phyloP scores from a whole-genome alignment of 2,888 invertebrate genomes.

The Agriopis leucophaearia region DNA sequence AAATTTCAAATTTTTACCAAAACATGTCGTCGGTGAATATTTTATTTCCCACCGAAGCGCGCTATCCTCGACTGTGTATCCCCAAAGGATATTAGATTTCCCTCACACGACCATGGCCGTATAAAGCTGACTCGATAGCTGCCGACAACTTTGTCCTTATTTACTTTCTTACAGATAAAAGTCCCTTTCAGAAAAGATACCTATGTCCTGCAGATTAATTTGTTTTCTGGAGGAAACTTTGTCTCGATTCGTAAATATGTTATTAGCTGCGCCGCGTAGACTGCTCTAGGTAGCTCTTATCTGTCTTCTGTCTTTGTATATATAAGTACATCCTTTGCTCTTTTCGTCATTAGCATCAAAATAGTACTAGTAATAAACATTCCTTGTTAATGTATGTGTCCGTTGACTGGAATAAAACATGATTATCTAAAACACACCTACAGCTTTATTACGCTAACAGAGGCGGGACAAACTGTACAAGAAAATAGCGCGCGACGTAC shows the following conservation, averaged over 20 bases:
- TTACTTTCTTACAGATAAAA: constrained; percentile 52
- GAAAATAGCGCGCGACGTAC: constrained; percentile 52
- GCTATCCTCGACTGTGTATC: constrained; percentile 67
- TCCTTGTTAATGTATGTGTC: background rate
- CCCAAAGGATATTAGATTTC: constrained; percentile 73
- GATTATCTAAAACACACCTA: background rate
- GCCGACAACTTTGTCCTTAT: constrained; percentile 59
- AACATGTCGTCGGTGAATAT: constrained; percentile 66
- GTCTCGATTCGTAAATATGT: constrained; percentile 12
- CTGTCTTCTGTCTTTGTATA: background rate
- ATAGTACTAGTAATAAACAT: background rate
- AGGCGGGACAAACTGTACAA: constrained; percentile 37
- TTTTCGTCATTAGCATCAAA: background rate
- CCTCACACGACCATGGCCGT: constrained; percentile 56
- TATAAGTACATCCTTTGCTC: background rate
- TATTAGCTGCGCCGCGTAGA: background rate
- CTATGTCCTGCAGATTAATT: constrained; percentile 23
- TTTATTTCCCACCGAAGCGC: constrained; percentile 64
- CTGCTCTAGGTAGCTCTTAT: background rate
- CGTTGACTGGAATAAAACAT: background rate
- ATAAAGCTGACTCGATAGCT: constrained; percentile 50
- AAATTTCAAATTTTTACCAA: constrained; percentile 50
- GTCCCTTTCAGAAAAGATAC: constrained; percentile 22
- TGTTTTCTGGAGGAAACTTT: constrained; percentile 18
- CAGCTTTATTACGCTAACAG: background rate